Conservation (phyloP, 2,797 vertebrate genomes). For the Oreochromis grahami region DNA sequence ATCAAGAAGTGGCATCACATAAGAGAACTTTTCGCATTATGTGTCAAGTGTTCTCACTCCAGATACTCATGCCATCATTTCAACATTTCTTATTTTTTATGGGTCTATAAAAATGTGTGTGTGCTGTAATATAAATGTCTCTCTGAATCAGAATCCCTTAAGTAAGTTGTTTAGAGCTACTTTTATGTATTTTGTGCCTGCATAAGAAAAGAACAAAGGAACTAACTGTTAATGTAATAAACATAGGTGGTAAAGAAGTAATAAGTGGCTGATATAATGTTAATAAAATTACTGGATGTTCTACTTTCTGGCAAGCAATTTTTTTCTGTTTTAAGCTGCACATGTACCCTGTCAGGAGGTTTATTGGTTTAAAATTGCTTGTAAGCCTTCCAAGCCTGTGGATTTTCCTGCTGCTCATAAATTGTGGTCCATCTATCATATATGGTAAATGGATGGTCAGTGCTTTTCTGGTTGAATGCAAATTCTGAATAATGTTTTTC, state of each 20-base stretch:
- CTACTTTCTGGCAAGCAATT: background rate
- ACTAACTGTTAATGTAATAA: background rate
- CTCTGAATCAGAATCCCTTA: background rate
- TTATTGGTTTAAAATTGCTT: conserved; percentile 5
- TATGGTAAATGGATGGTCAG: background rate
- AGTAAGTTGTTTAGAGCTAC: background rate
- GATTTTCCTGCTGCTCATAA: conserved; percentile 4
- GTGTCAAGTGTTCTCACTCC: conserved; percentile 36
- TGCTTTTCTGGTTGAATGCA: conserved; percentile 2
- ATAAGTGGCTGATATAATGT: background rate
- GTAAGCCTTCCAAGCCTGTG: background rate
- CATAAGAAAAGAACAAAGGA: background rate
- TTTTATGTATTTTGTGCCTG: background rate
- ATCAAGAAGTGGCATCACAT: background rate
- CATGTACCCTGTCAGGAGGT: background rate
- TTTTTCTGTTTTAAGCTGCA: background rate
- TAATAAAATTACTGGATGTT: background rate
- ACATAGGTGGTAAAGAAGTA: background rate
- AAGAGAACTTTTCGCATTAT: conserved; percentile 28
- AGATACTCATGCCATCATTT: background rate
- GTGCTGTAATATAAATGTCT: conserved; percentile 8
- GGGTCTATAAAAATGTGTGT: conserved; percentile 40
- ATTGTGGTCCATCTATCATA: conserved; percentile 19
- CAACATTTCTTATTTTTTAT: conserved; percentile 16
- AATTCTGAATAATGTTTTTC: background rate